phyloP scores from a whole-genome alignment of 2,888 invertebrate species.

The Meiosimyza decipiens region DNA sequence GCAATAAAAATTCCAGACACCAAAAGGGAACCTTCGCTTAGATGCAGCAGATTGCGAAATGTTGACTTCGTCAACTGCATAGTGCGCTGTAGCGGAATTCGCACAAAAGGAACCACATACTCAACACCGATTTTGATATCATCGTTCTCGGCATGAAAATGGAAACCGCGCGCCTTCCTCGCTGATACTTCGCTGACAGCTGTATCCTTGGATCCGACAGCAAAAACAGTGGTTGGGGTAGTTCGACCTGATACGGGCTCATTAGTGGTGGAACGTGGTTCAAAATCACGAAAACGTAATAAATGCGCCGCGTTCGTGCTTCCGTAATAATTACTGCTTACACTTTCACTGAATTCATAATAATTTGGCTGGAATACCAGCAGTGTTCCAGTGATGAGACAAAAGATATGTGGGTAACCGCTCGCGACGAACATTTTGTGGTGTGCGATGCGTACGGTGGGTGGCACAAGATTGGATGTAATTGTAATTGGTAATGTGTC shows the following conservation, averaged over 20 bases:
- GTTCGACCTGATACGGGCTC: not conserved
- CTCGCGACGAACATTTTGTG: constrained; percentile 4
- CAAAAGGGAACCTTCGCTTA: constrained; percentile 71
- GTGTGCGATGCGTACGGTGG: no score
- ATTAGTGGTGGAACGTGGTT: constrained; percentile 47
- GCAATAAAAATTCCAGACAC: constrained; percentile 70
- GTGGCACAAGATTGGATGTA: no score
- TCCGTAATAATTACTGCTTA: constrained; percentile 37
- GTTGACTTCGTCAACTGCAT: constrained; percentile 57
- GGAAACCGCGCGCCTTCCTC: constrained; percentile 55
- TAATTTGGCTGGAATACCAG: constrained; percentile 28
- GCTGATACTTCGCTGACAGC: not conserved
- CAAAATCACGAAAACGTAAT: constrained; percentile 57
- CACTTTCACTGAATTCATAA: constrained; percentile 43
- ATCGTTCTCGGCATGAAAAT: constrained; percentile 55
- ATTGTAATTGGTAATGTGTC: not conserved
- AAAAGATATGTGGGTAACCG: constrained; percentile 2
- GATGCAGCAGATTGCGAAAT: constrained; percentile 66
- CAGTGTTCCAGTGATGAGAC: constrained; percentile 1
- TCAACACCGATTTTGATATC: constrained; percentile 69
- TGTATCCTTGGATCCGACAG: not conserved
- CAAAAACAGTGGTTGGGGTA: not conserved
- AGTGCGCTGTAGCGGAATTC: constrained; percentile 70
- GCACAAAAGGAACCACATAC: constrained; percentile 72
- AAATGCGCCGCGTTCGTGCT: constrained; percentile 43